These are phyloP conservation scores for Enteromius viviparus DNA, from an alignment of 2,797 vertebrate genomes.

Conservation along the genomic window DNA sequence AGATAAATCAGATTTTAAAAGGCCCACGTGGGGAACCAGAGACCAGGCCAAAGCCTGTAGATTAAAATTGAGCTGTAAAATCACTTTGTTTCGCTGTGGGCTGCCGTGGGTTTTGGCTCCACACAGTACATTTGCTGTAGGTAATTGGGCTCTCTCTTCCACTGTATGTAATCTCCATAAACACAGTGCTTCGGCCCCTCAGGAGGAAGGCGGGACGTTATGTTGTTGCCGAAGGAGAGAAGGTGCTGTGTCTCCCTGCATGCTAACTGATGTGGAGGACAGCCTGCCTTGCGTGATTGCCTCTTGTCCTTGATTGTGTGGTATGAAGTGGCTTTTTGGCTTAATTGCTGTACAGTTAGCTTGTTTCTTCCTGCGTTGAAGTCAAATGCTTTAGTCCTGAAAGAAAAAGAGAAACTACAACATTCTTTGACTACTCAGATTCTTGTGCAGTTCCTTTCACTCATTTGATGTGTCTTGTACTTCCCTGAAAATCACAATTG, in stretches of 20 bases:
- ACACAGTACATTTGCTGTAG: slow-evolving; percentile 69
- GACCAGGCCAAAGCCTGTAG: slow-evolving; percentile 70
- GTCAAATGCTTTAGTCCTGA: slow-evolving; percentile 1
- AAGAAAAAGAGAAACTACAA: neutral
- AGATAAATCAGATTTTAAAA: slow-evolving; percentile 78
- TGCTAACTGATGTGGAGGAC: slow-evolving; percentile 66
- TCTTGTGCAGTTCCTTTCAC: neutral
- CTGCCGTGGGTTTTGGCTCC: slow-evolving; percentile 58
- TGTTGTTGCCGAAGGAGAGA: slow-evolving; percentile 55
- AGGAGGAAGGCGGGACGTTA: slow-evolving; percentile 36
- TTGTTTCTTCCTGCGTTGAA: slow-evolving; percentile 20
- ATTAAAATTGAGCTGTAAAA: slow-evolving; percentile 75
- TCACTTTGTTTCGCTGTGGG: slow-evolving; percentile 75
- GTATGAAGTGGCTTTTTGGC: slow-evolving; percentile 43
- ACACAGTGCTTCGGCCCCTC: slow-evolving; percentile 54
- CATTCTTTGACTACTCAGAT: neutral
- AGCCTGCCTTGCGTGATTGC: slow-evolving; percentile 13
- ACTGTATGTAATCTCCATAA: slow-evolving; percentile 65
- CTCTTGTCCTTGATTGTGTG: slow-evolving; percentile 51
- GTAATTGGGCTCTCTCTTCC: slow-evolving; percentile 70
- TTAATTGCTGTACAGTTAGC: slow-evolving; percentile 47
- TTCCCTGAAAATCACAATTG: slow-evolving; percentile 14
- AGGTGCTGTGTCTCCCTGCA: slow-evolving; percentile 61
- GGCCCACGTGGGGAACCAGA: slow-evolving; percentile 64
- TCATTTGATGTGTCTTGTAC: neutral